Evolutionary conservation across 2,888 invertebrate genomes (phyloP), one percentile per base, ranked within the genome.

Genomic region (Dryococelus australis): DNA sequence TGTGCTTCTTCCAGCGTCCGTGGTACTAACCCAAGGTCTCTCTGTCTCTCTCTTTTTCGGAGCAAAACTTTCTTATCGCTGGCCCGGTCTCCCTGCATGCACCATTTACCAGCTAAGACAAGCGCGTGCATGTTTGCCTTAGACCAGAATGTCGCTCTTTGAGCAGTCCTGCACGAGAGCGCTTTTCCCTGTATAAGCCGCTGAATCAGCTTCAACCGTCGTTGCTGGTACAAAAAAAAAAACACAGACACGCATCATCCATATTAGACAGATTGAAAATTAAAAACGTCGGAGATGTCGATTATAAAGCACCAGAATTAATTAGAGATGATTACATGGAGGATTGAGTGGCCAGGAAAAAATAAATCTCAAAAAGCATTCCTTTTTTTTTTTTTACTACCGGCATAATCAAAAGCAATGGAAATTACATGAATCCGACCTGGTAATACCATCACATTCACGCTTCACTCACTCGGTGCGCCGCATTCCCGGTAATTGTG

Each of bases 231-330:
- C 10, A 65, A 65, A 16, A 65, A 65, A 65, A 65, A 65, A 65
- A 65, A 65, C 10, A 65, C 8, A 65, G 65, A 65, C 65, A 65
- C 65, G n/a, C 8, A 10, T 65, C 65, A n/a, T 65, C 8, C 65
- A 65, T 65, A 65, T 65, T n/a, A 65, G 65, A 24, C 65, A 65
- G 8, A 8, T n/a, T 47, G 47, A 47, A 65, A 65, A 65, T 65
- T 65, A 65, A 65, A 65, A 65, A 65, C 16, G 65, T n/a, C 65
- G 65, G 65, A 65, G 20, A 65, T 65, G 65, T 65, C 65, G 65
- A n/a, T 65, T 65, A n/a, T 65, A 65, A 65, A 20, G 65, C 65
- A 3, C 65, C 6, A 10, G 24, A 65, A 65, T 65, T 65, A 65
- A 65, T 65, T 65, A 65, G n/a, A 1, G 65, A 65, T n/a, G 65